These are phyloP conservation scores for Zaprionus nigranus DNA, from an alignment of 1,140 invertebrate species.

Conservation along the genomic window DNA sequence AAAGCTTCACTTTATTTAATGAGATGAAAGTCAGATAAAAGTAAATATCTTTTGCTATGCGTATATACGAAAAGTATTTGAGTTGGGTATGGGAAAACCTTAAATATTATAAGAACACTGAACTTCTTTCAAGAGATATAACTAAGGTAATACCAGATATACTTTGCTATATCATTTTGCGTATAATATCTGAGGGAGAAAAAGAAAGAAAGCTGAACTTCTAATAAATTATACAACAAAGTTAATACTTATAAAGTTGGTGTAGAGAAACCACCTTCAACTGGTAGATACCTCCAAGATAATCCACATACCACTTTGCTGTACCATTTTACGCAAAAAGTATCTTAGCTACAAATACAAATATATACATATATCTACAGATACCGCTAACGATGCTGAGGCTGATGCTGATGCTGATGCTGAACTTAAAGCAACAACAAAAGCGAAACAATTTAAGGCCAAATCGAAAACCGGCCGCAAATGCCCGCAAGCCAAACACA, in stretches of 20 bases:
- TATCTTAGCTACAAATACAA: not conserved
- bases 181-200: not conserved
- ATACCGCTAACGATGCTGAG: not conserved
- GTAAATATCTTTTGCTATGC: not conserved
- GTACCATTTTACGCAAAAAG: not conserved
- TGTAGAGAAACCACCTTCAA: no score
- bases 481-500: constrained; percentile 24
- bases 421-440: not conserved
- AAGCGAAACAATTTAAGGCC: constrained; percentile 41
- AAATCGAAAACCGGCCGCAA: constrained; percentile 46
- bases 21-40: not conserved
- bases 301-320: not conserved
- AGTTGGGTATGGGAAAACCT: no score
- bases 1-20: not conserved
- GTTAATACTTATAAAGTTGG: not conserved
- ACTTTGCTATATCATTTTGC: not conserved
- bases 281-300: not conserved
- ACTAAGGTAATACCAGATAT: no score
- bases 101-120: not conserved
- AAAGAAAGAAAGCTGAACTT: not conserved
- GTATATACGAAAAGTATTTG: no score
- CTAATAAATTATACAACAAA: fast-evolving
- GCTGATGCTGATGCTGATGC: not conserved
- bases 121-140: not conserved
- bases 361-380: not conserved